These are phyloP conservation scores for Sycophaga agraensis DNA, from an alignment of 1,140 invertebrate genomes.

Conservation along the genomic window DNA sequence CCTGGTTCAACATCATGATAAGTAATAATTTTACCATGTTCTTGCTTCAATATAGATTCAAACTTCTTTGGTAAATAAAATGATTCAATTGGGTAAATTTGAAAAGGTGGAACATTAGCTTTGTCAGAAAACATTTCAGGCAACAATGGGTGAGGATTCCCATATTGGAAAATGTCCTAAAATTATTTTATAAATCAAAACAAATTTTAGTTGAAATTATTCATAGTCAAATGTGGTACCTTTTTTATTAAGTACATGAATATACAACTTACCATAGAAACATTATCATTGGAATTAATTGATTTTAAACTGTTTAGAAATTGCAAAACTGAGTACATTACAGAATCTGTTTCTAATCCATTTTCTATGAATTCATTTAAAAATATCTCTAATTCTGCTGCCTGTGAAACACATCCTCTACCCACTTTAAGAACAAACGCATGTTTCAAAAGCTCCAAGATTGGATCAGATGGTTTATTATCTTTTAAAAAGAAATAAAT, in stretches of 20 bases:
- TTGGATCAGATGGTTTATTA: constrained; percentile 38
- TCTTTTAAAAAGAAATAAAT: constrained; percentile 17
- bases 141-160: constrained; percentile 40
- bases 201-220: too few species aligned
- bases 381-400: constrained; percentile 41
- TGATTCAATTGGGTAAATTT: constrained; percentile 47
- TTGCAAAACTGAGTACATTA: constrained; percentile 35
- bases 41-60: constrained; percentile 36
- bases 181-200: constrained; percentile 4
- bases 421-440: constrained; percentile 41
- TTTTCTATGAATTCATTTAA: constrained; percentile 34
- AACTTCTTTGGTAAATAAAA: constrained; percentile 45
- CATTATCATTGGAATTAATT: constrained; percentile 30
- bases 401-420: constrained; percentile 33
- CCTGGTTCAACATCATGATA: constrained; percentile 24
- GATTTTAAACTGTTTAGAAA: constrained; percentile 45
- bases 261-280: constrained; percentile 33
- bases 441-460: constrained; percentile 47
- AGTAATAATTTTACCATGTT: constrained; percentile 21
- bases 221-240: constrained; percentile 1
- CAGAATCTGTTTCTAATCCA: constrained; percentile 24
- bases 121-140: constrained; percentile 34
- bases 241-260: background rate
- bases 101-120: constrained; percentile 38
- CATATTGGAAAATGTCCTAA: constrained; percentile 48